Base-by-base conservation (phyloP, 2,113 vertebrate genomes). In the Phasianus colchicus region DNA sequence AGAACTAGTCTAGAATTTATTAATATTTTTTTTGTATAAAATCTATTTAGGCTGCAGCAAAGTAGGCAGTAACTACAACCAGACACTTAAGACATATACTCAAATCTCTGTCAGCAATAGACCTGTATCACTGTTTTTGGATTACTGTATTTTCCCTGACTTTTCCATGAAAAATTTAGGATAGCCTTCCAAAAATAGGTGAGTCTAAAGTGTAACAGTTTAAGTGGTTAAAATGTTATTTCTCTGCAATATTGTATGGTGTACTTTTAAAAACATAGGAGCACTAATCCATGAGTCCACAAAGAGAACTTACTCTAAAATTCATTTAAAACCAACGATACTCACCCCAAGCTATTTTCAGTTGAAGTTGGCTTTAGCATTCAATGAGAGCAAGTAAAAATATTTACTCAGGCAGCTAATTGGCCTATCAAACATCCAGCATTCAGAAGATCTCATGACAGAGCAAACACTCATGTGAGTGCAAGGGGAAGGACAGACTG, bases 381-480 rank as follows among this genome's bases (percentile, higher is more conserved):
- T 57, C 32, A 52, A 45, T 83, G 42, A 78, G 85, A 80, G 57
- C 74, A 92, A 95, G 76, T 29, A 61, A 88, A 91, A 94, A 91
- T 86, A 86, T 91, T 95, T 93, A 58, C 60, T 67, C 36, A 54
- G 88, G 57, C 90, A 96, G 76, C 69, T 78, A 88, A 48, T 10
- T 74, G 85, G 64, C 85, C 69, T 89, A 92, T 88, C 88, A 95
- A 77, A 92, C 95, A 83, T 52, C 15, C 87, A 61, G 67, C 18
- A 14, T 60, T 89, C 58, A 55, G 48, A 61, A 64, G 83, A 86
- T 89, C 85, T 86, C 88, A 52, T 90, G 85, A 83, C 91, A 92
- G 72, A 90, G 79, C 89, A 88, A 91, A 78, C 67, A 36, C 74
- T 89, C 66, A 6, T 63, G 29, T 0, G 61, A n/a, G 76, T 34